Conservation (phyloP, 2,888 invertebrate species). For the Drosophila macrospina region DNA sequence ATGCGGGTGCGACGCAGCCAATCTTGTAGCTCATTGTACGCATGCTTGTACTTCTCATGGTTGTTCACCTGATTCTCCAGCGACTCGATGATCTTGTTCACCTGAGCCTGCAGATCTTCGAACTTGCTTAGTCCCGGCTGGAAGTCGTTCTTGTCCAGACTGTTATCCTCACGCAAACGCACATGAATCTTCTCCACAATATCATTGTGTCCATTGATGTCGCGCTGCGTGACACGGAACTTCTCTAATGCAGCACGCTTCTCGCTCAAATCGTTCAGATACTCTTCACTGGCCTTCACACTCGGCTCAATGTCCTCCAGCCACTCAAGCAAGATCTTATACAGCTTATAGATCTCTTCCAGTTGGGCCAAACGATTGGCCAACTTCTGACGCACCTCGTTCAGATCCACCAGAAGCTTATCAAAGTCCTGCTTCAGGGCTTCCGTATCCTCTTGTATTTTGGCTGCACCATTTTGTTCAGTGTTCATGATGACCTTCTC, state of each 20-base stretch:
- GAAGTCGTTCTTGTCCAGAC: slow-evolving; percentile 89
- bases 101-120: slow-evolving; percentile 89
- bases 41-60: slow-evolving; percentile 94
- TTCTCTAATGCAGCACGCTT: slow-evolving; percentile 96
- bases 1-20: slow-evolving; percentile 93
- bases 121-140: slow-evolving; percentile 90
- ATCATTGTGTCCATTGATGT: slow-evolving; percentile 92
- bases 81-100: slow-evolving; percentile 89
- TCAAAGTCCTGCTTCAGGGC: slow-evolving; percentile 95
- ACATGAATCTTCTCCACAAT: slow-evolving; percentile 91
- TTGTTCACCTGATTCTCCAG: slow-evolving; percentile 93
- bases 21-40: slow-evolving; percentile 92
- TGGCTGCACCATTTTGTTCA: slow-evolving; percentile 93
- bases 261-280: slow-evolving; percentile 94
- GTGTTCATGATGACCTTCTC: slow-evolving; percentile 97
- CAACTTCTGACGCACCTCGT: slow-evolving; percentile 91
- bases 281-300: slow-evolving; percentile 90
- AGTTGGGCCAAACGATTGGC: slow-evolving; percentile 91
- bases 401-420: slow-evolving; percentile 92
- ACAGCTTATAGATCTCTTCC: slow-evolving; percentile 94
- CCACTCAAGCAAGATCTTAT: slow-evolving; percentile 94
- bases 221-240: slow-evolving; percentile 92
- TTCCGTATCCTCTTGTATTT: slow-evolving; percentile 96
- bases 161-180: slow-evolving; percentile 90
- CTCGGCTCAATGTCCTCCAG: slow-evolving; percentile 94